Conservation (phyloP, 2,888 invertebrate species). For the Nymphalis polychloros region DNA sequence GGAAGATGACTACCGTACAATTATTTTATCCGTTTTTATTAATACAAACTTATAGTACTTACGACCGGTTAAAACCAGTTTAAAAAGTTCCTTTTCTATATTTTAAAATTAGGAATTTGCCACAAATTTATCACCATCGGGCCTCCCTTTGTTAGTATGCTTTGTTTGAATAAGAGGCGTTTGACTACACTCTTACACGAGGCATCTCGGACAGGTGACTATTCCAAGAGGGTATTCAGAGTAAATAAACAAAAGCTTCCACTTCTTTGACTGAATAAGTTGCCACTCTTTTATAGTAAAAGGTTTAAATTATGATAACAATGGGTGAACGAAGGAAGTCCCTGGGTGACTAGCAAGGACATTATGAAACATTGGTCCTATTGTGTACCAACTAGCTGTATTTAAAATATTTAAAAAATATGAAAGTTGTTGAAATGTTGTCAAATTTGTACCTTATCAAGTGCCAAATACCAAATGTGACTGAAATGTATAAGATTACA, state of each 20-base stretch:
- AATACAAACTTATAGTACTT: too few species aligned
- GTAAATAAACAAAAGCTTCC: constrained; percentile 5
- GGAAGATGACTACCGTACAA: too few species aligned
- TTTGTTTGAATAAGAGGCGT: neutral
- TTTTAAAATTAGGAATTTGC: neutral
- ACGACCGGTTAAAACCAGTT: too few species aligned
- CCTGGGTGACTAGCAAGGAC: neutral
- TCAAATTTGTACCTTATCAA: too few species aligned
- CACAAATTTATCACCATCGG: neutral
- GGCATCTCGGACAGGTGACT: constrained; percentile 1
- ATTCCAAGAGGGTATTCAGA: neutral
- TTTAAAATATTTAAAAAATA: neutral
- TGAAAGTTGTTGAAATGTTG: too few species aligned
- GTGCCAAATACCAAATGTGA: too few species aligned
- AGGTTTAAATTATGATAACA: neutral
- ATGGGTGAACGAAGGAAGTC: neutral
- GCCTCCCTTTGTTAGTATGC: neutral
- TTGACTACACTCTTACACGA: neutral
- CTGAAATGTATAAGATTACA: too few species aligned
- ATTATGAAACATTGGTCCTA: neutral
- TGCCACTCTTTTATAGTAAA: neutral
- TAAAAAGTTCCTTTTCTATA: too few species aligned
- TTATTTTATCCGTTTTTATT: too few species aligned
- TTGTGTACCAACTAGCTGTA: neutral
- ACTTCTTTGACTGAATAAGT: constrained; percentile 2